phyloP scores from a whole-genome alignment of 2,888 invertebrate species.

The Itoplectis maculator region DNA sequence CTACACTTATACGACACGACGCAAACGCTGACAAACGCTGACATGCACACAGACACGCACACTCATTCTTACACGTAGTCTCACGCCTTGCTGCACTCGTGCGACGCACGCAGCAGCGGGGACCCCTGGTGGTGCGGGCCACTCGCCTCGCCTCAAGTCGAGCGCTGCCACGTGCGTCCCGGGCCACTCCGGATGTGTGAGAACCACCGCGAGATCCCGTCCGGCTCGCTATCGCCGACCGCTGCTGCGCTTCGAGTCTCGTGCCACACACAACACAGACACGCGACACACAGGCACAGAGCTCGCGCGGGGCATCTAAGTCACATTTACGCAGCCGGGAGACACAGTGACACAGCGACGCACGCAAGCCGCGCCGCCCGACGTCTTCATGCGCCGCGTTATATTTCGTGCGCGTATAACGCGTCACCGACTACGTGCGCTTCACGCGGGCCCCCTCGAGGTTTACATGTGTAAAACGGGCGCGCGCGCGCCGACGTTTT shows the following conservation, averaged over 20 bases:
- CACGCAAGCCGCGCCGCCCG: slow-evolving; percentile 13
- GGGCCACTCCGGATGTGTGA: slow-evolving; percentile 61
- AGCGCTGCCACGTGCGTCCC: slow-evolving; percentile 36
- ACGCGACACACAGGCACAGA: too few species aligned
- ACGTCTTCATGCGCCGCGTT: slow-evolving; percentile 57
- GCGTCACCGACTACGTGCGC: slow-evolving; percentile 6
- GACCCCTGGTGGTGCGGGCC: not conserved
- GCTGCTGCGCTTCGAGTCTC: slow-evolving; percentile 58
- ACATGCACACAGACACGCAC: too few species aligned
- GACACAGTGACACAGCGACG: not conserved
- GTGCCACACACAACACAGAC: slow-evolving; percentile 50
- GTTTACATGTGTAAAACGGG: slow-evolving; percentile 48
- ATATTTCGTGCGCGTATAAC: slow-evolving; percentile 52
- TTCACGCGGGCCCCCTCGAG: not conserved
- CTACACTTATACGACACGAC: too few species aligned
- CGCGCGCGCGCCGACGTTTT: not conserved
- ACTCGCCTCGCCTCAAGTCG: slow-evolving; percentile 23
- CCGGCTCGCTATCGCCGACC: slow-evolving; percentile 37
- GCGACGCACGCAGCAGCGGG: too few species aligned
- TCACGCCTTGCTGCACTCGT: too few species aligned
- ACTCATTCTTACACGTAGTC: not conserved
- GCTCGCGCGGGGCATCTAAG: too few species aligned
- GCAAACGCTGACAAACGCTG: too few species aligned
- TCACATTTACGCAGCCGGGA: slow-evolving; percentile 47
- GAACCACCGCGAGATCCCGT: slow-evolving; percentile 28